Evolutionary conservation across 2,888 invertebrate species (phyloP).

Genomic region (Chaetogeoica ovagalla): DNA sequence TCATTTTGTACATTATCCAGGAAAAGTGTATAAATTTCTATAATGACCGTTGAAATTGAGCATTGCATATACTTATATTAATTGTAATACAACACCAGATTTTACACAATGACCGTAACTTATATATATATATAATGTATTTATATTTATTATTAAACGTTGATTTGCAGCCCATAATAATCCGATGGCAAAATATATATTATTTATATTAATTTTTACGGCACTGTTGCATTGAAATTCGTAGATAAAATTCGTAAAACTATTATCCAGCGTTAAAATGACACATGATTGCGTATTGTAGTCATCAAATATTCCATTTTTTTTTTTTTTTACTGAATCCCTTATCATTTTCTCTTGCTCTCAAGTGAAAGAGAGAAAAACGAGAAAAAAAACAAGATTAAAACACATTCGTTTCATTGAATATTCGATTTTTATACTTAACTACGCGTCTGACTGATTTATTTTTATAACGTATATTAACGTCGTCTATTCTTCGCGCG

Average conservation of each 20-base stretch:
- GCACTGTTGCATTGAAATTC: no score
- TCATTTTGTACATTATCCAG: no score
- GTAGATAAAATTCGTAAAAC: neutral
- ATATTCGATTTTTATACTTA: slow-evolving; percentile 5
- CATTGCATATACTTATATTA: no score
- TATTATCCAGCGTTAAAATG: neutral
- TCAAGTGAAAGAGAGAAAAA: neutral
- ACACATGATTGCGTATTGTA: neutral
- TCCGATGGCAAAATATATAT: neutral
- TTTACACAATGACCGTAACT: no score
- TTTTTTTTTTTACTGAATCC: neutral
- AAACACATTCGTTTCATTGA: neutral
- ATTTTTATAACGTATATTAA: neutral
- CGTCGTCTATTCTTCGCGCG: no score
- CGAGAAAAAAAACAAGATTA: neutral
- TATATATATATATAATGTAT: no score
- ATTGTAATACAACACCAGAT: no score
- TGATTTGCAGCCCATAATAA: neutral
- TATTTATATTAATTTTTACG: no score
- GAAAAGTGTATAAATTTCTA: no score
- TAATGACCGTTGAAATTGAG: no score
- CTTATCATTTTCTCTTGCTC: neutral
- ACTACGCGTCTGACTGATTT: neutral
- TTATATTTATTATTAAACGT: neutral
- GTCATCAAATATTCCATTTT: neutral